phyloP scores from a whole-genome alignment of 2,113 vertebrate species.

The Ifrita kowaldi region DNA sequence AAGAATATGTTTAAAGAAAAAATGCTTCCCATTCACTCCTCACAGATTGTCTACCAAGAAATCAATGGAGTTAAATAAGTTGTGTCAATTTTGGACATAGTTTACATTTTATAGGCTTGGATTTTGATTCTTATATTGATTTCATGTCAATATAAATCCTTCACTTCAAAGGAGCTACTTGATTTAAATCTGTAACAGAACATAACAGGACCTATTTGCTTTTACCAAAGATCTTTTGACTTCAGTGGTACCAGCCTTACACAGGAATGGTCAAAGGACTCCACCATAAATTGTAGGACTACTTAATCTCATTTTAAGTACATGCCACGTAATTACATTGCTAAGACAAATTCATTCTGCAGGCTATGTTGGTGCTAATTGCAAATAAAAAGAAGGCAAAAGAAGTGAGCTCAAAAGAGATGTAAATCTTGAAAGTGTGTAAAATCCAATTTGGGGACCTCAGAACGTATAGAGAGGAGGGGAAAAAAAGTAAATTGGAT shows the following conservation, averaged over 20 bases:
- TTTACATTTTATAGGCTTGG: conserved; percentile 7
- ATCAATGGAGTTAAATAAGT: conserved; percentile 9
- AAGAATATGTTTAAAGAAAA: neutral
- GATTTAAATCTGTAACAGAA: neutral
- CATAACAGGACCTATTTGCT: neutral
- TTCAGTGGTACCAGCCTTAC: neutral
- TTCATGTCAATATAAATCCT: conserved; percentile 38
- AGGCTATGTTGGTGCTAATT: neutral
- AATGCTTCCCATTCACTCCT: neutral
- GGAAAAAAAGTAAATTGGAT: neutral
- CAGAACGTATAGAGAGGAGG: neutral
- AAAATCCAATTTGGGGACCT: neutral
- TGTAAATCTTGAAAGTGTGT: neutral
- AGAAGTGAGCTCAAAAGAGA: neutral
- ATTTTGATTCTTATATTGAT: conserved; percentile 23
- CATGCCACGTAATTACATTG: neutral
- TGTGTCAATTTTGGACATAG: neutral
- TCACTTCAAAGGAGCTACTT: neutral
- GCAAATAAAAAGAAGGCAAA: neutral
- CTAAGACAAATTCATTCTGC: neutral
- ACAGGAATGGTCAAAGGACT: neutral
- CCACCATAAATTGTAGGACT: neutral
- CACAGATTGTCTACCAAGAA: neutral
- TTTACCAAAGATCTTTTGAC: neutral
- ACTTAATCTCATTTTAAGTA: neutral